These are phyloP conservation scores for Pogonus chalceus DNA, from an alignment of 1,140 invertebrate species.

Conservation along the genomic window DNA sequence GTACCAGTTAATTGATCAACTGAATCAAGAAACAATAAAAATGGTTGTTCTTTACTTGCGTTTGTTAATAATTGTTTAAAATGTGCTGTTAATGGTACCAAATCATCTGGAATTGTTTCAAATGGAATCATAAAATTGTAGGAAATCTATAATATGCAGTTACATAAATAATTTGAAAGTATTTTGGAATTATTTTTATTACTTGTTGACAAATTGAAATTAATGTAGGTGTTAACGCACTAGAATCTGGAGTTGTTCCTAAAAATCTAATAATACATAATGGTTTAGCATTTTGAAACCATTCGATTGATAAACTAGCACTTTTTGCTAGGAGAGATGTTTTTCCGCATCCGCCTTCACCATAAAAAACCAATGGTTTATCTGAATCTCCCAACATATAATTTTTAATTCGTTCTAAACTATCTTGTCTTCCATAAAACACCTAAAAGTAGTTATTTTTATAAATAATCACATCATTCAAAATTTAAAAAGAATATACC, in stretches of 20 bases:
- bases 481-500: slow-evolving; percentile 31
- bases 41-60: slow-evolving; percentile 69
- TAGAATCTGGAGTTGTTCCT: slow-evolving; percentile 94
- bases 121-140: slow-evolving; percentile 90
- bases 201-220: slow-evolving; percentile 93
- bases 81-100: slow-evolving; percentile 89
- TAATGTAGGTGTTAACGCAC: slow-evolving; percentile 84
- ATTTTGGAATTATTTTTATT: slow-evolving; percentile 6
- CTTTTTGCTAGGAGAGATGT: slow-evolving; percentile 91
- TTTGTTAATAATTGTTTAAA: slow-evolving; percentile 87
- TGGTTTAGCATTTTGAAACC: slow-evolving; percentile 66
- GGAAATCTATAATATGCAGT: slow-evolving; percentile 58
- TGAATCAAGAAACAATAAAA: slow-evolving; percentile 82
- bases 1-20: slow-evolving; percentile 92
- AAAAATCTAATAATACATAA: slow-evolving; percentile 86
- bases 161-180: background rate
- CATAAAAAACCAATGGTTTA: slow-evolving; percentile 87
- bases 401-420: slow-evolving; percentile 66
- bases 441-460: too few relatives aligned
- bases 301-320: slow-evolving; percentile 66
- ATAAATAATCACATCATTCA: background rate
- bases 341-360: slow-evolving; percentile 93
- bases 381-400: slow-evolving; percentile 81
- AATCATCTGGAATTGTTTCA: slow-evolving; percentile 89
- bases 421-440: slow-evolving; percentile 88